These are phyloP conservation scores for Wasmannia auropunctata DNA, from an alignment of 1,140 invertebrate genomes.

Conservation along the genomic window DNA sequence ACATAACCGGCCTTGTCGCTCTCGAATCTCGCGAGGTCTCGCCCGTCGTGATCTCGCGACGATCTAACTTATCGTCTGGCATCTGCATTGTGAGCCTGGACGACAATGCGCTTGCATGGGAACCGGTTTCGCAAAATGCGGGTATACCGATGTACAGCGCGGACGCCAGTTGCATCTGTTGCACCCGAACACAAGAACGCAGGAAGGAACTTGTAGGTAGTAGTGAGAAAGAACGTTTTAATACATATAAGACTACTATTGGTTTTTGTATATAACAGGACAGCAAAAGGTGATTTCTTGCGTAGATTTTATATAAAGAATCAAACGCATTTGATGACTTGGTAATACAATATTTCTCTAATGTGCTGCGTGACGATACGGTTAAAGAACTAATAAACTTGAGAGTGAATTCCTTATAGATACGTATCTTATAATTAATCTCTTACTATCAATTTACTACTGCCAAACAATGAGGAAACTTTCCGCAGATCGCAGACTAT, in stretches of 20 bases:
- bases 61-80: slow-evolving; percentile 25
- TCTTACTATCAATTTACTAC: not conserved
- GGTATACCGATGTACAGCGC: not conserved
- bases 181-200: slow-evolving; percentile 27
- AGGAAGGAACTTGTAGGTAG: not conserved
- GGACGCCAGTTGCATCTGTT: slow-evolving; percentile 23
- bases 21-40: slow-evolving; percentile 24
- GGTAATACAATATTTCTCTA: not conserved
- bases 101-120: slow-evolving; percentile 18
- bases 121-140: slow-evolving; percentile 54
- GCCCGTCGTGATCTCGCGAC: slow-evolving; percentile 34
- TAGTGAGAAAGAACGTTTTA: slow-evolving; percentile 13
- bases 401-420: not conserved
- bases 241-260: slow-evolving; percentile 1
- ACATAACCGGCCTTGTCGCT: slow-evolving; percentile 69
- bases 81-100: slow-evolving; percentile 27
- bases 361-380: not conserved
- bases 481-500: not conserved
- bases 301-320: not conserved
- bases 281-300: not conserved
- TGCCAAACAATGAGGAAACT: not conserved
- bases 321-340: not conserved
- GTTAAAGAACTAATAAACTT: not conserved
- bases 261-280: not conserved
- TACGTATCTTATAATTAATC: not conserved